Percentiles rank a stretch among this genome's conserved stretches.
Evolutionary conservation across 2,113 vertebrate species (phyloP).

Genomic region (Corythoichthys intestinalis): DNA sequence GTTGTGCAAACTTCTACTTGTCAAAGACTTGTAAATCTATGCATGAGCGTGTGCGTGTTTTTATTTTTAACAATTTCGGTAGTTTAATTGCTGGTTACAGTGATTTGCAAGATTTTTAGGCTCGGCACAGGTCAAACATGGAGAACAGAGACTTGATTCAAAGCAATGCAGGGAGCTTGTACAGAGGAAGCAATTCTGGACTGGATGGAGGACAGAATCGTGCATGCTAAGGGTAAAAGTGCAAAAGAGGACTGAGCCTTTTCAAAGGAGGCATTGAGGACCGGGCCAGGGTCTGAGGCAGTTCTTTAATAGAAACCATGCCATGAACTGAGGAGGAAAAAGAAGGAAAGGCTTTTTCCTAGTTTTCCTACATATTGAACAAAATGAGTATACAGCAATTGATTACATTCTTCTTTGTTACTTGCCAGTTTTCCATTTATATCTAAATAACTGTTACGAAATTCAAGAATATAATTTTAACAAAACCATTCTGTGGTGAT

Average conservation of each 20-base stretch:
- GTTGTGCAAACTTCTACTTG: constrained; percentile 12
- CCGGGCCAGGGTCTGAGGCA: constrained; percentile 29
- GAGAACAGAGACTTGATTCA: constrained; percentile 48
- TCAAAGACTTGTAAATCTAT: constrained; percentile 12
- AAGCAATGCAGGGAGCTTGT: constrained; percentile 4
- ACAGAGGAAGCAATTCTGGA: constrained; percentile 26
- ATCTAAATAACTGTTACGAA: not conserved
- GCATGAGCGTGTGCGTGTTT: constrained; percentile 3
- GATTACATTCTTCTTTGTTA: not conserved
- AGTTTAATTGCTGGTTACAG: constrained; percentile 36
- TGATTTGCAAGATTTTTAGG: constrained; percentile 29
- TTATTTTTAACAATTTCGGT: constrained; percentile 29
- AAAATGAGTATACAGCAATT: not conserved
- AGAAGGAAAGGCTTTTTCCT: constrained; percentile 23
- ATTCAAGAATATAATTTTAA: not conserved
- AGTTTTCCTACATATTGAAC: constrained; percentile 12
- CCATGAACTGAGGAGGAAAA: constrained; percentile 37
- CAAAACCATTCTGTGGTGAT: constrained; percentile 1
- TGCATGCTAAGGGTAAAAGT: constrained; percentile 25
- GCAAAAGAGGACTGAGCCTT: constrained; percentile 41
- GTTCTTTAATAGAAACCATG: constrained; percentile 44
- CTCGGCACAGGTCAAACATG: constrained; percentile 27
- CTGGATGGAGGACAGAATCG: constrained; percentile 35
- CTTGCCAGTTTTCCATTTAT: not conserved
- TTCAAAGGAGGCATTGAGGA: constrained; percentile 48